These are phyloP conservation scores for Grammomys surdaster DNA, from an alignment of 2,113 vertebrate genomes.

Conservation along the genomic window DNA sequence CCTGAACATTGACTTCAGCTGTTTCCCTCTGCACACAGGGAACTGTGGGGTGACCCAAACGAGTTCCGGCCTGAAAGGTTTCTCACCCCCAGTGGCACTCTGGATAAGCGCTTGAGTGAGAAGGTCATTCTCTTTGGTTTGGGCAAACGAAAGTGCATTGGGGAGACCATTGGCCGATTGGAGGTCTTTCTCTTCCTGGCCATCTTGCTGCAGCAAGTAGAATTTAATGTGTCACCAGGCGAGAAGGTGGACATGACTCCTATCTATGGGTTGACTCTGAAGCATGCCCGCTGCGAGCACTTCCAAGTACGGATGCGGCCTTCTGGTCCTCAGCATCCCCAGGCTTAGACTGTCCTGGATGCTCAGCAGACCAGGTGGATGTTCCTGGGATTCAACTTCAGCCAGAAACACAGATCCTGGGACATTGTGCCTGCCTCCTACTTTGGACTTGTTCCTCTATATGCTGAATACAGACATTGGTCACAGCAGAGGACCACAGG, in stretches of 20 bases:
- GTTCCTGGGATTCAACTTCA: not conserved
- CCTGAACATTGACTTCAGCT: not conserved
- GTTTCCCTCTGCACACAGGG: slow-evolving; percentile 82
- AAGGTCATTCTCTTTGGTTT: slow-evolving; percentile 92
- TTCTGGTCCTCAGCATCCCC: not conserved
- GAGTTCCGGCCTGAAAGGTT: slow-evolving; percentile 93
- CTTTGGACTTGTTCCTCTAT: not conserved
- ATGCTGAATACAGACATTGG: not conserved
- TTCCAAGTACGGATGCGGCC: slow-evolving; percentile 85
- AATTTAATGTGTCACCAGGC: slow-evolving; percentile 86
- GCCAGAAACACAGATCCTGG: slow-evolving; percentile 2
- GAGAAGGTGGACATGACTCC: slow-evolving; percentile 91
- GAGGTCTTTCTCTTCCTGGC: slow-evolving; percentile 95
- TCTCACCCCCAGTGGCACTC: slow-evolving; percentile 82
- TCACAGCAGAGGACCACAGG: not conserved
- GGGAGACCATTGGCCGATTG: slow-evolving; percentile 91
- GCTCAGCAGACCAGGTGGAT: not conserved
- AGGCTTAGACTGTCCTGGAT: not conserved
- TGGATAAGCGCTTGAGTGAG: slow-evolving; percentile 88
- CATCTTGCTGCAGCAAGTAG: slow-evolving; percentile 91
- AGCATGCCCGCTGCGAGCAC: slow-evolving; percentile 89
- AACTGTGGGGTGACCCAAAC: slow-evolving; percentile 93
- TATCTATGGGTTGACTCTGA: slow-evolving; percentile 94
- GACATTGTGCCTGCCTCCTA: not conserved
- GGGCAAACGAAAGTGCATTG: slow-evolving; percentile 94